Percentiles rank a stretch among this genome's conserved stretches.
phyloP scores from a whole-genome alignment of 2,888 invertebrate genomes.

The Candidula unifasciata region DNA sequence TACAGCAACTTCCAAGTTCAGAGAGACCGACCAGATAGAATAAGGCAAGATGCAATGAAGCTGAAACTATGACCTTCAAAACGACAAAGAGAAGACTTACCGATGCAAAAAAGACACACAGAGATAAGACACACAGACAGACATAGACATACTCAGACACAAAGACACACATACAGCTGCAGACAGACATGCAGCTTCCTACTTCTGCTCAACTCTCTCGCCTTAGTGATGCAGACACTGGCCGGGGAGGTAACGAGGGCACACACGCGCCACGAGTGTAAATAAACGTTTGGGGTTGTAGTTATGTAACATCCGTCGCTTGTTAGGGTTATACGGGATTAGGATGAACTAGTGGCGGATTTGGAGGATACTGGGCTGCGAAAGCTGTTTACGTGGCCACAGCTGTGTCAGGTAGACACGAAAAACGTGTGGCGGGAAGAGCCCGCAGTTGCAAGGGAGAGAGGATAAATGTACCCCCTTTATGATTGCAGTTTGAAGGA shows the following conservation, averaged over 20 bases:
- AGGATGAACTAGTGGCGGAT: background rate
- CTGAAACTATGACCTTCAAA: background rate
- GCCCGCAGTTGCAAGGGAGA: background rate
- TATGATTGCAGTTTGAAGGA: too few relatives aligned
- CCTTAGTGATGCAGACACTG: background rate
- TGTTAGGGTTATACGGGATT: slow-evolving; percentile 12
- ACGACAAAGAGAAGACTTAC: background rate
- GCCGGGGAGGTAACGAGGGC: background rate
- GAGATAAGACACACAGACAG: background rate
- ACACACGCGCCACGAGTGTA: background rate
- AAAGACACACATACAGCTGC: background rate
- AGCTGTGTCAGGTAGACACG: too few relatives aligned
- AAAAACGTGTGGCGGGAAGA: background rate
- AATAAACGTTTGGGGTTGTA: background rate
- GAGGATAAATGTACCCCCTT: too few relatives aligned
- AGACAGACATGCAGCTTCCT: background rate
- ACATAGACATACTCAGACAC: slow-evolving; percentile 1
- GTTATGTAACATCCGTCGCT: background rate
- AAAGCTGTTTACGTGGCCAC: background rate
- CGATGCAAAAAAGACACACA: background rate
- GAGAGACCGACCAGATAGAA: too few relatives aligned
- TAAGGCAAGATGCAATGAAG: background rate
- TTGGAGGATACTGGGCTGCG: background rate
- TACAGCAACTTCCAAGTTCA: too few relatives aligned
- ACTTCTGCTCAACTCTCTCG: background rate